Evolutionary conservation across 2,888 invertebrate species (phyloP).

Genomic region (Saturnia japonica): DNA sequence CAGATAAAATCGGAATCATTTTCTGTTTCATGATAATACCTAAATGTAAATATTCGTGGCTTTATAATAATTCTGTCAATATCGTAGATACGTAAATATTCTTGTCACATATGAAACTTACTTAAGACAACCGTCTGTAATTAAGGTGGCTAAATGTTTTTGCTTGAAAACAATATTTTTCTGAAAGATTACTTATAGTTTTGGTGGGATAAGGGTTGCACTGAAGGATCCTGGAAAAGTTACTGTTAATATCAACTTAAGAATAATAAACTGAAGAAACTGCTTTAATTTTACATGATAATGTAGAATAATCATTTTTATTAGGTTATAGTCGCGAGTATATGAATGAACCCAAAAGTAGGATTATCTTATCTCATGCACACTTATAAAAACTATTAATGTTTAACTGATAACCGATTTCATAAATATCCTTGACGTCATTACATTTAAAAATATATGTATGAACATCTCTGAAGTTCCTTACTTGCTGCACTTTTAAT

Average conservation of each 20-base stretch:
- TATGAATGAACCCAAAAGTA: neutral
- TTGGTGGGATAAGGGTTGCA: no score
- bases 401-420: constrained; percentile 10
- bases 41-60: neutral
- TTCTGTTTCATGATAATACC: no score
- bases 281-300: neutral
- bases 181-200: no score
- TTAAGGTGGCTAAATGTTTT: neutral
- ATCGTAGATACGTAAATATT: neutral
- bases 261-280: neutral
- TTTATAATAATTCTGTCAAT: neutral
- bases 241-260: neutral
- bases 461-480: neutral
- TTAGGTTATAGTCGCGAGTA: neutral
- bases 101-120: neutral
- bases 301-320: neutral
- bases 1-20: no score
- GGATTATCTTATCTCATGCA: constrained; percentile 1
- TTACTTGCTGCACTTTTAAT: neutral
- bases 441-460: neutral
- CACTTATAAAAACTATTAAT: constrained; percentile 20
- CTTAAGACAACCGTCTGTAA: no score
- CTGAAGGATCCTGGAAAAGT: no score
- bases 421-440: neutral
- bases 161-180: neutral